Conservation (phyloP, 2,113 vertebrate species). For the Ceratotherium simum region DNA sequence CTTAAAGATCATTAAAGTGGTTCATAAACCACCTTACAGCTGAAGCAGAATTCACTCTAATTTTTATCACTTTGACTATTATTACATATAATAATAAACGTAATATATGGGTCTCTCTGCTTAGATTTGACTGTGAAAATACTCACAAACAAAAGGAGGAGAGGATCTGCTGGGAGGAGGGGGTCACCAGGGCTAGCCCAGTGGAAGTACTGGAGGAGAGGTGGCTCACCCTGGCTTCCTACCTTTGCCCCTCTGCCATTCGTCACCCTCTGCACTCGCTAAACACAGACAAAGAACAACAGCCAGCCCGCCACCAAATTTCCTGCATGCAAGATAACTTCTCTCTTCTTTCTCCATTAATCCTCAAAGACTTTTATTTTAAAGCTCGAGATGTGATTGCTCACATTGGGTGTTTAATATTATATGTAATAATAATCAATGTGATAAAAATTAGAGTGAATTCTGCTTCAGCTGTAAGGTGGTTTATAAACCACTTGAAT, state of each 20-base stretch:
- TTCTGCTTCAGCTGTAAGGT: neutral
- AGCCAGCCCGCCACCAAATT: neutral
- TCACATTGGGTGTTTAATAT: neutral
- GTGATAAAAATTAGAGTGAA: constrained; percentile 5
- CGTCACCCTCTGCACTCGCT: neutral
- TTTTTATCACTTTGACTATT: constrained; percentile 55
- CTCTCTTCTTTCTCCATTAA: constrained; percentile 5
- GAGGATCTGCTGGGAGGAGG: neutral
- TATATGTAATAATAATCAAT: constrained; percentile 44
- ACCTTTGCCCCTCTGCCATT: neutral
- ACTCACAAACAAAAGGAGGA: neutral
- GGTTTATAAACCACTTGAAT: constrained; percentile 48
- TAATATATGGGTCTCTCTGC: neutral
- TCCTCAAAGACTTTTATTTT: constrained; percentile 14
- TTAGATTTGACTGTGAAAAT: constrained; percentile 5
- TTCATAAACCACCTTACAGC: neutral
- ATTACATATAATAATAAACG: neutral
- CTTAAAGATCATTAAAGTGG: constrained; percentile 34
- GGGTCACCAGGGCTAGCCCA: neutral
- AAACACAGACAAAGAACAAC: neutral
- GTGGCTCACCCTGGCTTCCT: neutral
- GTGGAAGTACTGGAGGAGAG: neutral
- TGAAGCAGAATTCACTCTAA: neutral
- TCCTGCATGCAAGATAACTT: neutral
- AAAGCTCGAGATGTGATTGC: constrained; percentile 2